phyloP scores from a whole-genome alignment of 2,888 invertebrate species.

The Lithosia quadra region DNA sequence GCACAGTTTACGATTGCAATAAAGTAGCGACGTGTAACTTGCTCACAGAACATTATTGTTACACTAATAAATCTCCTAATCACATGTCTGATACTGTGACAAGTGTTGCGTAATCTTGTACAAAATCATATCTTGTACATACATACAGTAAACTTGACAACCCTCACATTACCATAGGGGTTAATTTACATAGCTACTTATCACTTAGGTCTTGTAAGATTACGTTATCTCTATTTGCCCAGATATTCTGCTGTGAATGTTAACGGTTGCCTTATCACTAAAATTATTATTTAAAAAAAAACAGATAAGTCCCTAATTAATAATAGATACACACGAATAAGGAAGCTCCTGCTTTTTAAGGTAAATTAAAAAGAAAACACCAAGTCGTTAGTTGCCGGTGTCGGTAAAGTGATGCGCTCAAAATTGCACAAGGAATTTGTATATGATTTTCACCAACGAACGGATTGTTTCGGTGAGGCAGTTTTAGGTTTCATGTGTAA shows the following conservation, averaged over 20 bases:
- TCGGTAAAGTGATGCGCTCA: too few relatives aligned
- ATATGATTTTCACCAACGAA: too few relatives aligned
- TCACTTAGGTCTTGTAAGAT: slow-evolving; percentile 24
- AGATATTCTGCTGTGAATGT: background rate
- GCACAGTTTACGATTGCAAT: slow-evolving; percentile 42
- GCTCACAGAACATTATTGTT: slow-evolving; percentile 36
- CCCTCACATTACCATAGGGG: slow-evolving; percentile 11
- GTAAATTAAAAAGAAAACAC: too few relatives aligned
- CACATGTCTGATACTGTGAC: slow-evolving; percentile 41
- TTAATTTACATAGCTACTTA: slow-evolving; percentile 37
- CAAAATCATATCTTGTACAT: slow-evolving; percentile 20
- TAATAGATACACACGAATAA: too few relatives aligned
- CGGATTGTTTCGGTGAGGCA: too few relatives aligned
- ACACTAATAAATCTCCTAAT: slow-evolving; percentile 44
- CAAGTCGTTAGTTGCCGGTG: too few relatives aligned
- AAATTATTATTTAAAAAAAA: too few relatives aligned
- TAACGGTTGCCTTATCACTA: background rate
- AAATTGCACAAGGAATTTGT: too few relatives aligned
- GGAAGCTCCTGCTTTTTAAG: too few relatives aligned
- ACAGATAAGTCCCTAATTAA: too few relatives aligned
- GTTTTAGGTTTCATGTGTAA: too few relatives aligned
- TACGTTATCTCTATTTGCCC: background rate
- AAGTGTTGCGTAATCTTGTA: slow-evolving; percentile 28
- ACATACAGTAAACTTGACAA: slow-evolving; percentile 29
- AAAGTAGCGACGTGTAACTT: slow-evolving; percentile 33